Evolutionary conservation across 2,888 invertebrate species (phyloP).

Genomic region (Malachius bipustulatus): DNA sequence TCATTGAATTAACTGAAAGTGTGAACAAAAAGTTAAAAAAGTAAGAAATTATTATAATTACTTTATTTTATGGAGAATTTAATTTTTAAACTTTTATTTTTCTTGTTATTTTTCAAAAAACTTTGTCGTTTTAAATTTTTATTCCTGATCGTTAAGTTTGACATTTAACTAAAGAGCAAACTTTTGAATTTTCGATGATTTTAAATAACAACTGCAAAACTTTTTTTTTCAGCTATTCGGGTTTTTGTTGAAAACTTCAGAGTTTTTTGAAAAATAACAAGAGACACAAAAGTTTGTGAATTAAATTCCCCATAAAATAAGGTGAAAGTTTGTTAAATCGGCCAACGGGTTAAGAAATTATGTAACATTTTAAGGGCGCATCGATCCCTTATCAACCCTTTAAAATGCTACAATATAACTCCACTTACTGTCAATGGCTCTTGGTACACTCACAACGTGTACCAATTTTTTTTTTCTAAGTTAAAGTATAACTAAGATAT

Average conservation of each 20-base stretch:
- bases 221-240: not conserved
- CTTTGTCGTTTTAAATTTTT: not conserved
- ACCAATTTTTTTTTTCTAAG: not conserved
- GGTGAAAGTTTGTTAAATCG: not conserved
- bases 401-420: not conserved
- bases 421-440: no score
- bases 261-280: not conserved
- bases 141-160: conserved; percentile 1
- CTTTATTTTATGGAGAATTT: no score
- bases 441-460: no score
- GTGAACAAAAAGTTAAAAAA: no score
- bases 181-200: conserved; percentile 2
- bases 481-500: not conserved
- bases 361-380: conserved; percentile 1
- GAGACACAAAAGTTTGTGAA: not conserved
- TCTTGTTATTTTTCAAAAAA: not conserved
- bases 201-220: not conserved
- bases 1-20: no score
- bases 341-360: not conserved
- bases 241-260: not conserved
- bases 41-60: no score
- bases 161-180: not conserved
- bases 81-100: no score
- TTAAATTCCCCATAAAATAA: conserved; percentile 1
- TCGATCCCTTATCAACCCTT: conserved; percentile 2